Evolutionary conservation across 2,888 invertebrate genomes (phyloP).

Genomic region (Cremastinae sp.): DNA sequence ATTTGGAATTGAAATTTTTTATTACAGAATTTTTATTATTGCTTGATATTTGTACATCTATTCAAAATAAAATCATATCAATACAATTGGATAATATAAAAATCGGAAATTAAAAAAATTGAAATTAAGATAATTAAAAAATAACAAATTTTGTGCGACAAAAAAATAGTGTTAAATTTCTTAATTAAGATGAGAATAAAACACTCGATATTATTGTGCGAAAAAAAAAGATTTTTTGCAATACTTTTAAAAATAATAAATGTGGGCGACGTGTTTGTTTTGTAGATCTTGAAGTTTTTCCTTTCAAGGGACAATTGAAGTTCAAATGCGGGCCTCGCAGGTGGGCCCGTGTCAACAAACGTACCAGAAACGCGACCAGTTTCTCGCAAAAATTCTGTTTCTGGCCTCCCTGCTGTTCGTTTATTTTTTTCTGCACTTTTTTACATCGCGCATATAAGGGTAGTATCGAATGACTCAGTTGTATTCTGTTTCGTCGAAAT

Average conservation of each 20-base stretch:
- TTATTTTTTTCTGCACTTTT: conserved; percentile 22
- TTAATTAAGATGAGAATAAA: too few relatives aligned
- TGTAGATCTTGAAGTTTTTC: conserved; percentile 42
- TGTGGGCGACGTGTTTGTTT: background rate
- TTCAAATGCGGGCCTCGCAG: conserved; percentile 62
- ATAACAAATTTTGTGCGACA: too few relatives aligned
- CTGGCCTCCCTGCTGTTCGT: conserved; percentile 29
- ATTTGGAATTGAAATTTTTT: background rate
- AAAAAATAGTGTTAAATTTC: too few relatives aligned
- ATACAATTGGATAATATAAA: too few relatives aligned
- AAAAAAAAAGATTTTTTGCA: too few relatives aligned
- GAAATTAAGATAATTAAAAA: too few relatives aligned
- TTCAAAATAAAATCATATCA: too few relatives aligned
- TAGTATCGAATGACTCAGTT: conserved; percentile 73
- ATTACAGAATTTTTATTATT: too few relatives aligned
- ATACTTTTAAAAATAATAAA: too few relatives aligned
- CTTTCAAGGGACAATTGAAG: conserved; percentile 40
- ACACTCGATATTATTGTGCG: too few relatives aligned
- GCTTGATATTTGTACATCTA: too few relatives aligned
- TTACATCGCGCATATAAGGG: conserved; percentile 67
- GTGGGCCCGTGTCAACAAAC: conserved; percentile 51
- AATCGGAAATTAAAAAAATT: too few relatives aligned
- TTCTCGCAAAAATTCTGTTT: conserved; percentile 27
- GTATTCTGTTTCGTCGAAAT: conserved; percentile 63
- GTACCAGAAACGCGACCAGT: conserved; percentile 34